Conservation (phyloP, 2,888 invertebrate genomes). For the Melieria omissa region DNA sequence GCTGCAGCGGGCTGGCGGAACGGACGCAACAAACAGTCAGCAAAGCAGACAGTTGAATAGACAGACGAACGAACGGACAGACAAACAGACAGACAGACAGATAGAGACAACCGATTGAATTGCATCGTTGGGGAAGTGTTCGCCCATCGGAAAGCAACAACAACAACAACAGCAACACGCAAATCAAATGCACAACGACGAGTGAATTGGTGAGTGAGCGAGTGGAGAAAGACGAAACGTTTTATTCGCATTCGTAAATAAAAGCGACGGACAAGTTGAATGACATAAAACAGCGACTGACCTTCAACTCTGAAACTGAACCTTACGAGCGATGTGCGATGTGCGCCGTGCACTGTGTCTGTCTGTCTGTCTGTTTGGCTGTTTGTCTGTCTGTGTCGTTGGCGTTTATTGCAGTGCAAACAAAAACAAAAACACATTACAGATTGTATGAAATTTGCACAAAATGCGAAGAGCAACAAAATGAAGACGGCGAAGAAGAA, state of each 20-base stretch:
- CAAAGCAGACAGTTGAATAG: not conserved
- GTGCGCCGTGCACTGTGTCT: too few relatives aligned
- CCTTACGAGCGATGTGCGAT: slow-evolving; percentile 31
- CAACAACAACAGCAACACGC: not conserved
- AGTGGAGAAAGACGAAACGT: not conserved
- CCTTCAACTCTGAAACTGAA: slow-evolving; percentile 67
- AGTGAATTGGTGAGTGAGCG: not conserved
- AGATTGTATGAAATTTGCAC: too few relatives aligned
- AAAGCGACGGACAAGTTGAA: slow-evolving; percentile 60
- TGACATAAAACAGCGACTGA: slow-evolving; percentile 67
- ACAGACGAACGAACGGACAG: not conserved
- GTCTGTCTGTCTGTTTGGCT: too few relatives aligned
- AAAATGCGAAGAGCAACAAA: too few relatives aligned
- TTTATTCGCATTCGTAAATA: not conserved
- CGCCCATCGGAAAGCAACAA: not conserved
- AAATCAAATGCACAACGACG: not conserved
- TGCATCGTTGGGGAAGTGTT: not conserved
- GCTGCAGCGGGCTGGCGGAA: too few relatives aligned
- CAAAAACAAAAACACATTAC: too few relatives aligned
- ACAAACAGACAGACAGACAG: not conserved
- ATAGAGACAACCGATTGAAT: slow-evolving; percentile 1
- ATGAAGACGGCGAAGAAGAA: too few relatives aligned
- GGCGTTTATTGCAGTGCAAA: too few relatives aligned
- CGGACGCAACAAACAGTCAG: too few relatives aligned
- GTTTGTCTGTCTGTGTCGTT: too few relatives aligned